phyloP scores from a whole-genome alignment of 2,888 invertebrate species.

The Pyrocoelia pectoralis region DNA sequence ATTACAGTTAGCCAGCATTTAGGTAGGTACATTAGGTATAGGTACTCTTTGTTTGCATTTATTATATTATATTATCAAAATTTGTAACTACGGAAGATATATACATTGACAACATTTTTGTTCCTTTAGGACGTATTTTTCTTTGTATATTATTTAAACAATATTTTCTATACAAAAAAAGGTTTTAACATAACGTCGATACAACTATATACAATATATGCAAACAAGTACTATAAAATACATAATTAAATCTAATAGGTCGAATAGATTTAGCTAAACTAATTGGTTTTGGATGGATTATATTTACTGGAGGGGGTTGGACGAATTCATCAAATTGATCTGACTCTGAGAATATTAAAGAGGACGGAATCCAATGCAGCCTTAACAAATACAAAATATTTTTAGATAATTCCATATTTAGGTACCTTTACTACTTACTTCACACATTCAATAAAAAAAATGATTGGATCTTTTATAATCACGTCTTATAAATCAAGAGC shows the following conservation, averaged over 20 bases:
- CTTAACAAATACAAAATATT: conserved; percentile 57
- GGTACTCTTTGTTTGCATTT: conserved; percentile 1
- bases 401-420: conserved; percentile 9
- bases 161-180: conserved; percentile 11
- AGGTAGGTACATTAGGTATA: conserved; percentile 20
- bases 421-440: too few relatives aligned
- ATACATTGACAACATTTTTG: conserved; percentile 12
- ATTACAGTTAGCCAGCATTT: conserved; percentile 19
- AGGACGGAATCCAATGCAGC: conserved; percentile 71
- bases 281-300: conserved; percentile 71
- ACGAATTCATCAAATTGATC: conserved; percentile 72
- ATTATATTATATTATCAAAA: conserved; percentile 22
- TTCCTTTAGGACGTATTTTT: conserved; percentile 6
- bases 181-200: conserved; percentile 21
- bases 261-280: conserved; percentile 50
- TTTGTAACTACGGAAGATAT: conserved; percentile 17
- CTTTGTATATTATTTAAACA: conserved; percentile 6
- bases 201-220: conserved; percentile 26
- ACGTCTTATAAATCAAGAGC: too few relatives aligned
- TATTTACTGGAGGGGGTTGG: conserved; percentile 74
- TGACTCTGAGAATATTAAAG: conserved; percentile 68
- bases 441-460: too few relatives aligned
- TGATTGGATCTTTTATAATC: too few relatives aligned
- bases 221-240: conserved; percentile 36
- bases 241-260: conserved; percentile 39